phyloP scores from a whole-genome alignment of 2,797 vertebrate species.

The Oreortyx pictus region DNA sequence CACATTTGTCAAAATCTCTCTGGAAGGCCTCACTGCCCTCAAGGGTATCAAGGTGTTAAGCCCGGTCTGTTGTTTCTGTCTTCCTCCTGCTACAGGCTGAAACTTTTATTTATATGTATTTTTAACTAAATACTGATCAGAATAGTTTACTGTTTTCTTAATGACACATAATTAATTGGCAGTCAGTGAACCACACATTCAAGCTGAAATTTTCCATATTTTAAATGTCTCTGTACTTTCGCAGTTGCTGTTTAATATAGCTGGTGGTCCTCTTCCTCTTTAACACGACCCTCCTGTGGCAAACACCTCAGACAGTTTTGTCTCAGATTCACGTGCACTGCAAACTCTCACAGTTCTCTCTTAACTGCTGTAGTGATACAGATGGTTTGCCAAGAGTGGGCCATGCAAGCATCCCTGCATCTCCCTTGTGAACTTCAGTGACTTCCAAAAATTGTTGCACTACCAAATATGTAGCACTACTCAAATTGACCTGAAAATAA shows the following conservation, averaged over 20 bases:
- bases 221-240: not conserved
- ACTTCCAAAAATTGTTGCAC: not conserved
- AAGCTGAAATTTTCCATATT: not conserved
- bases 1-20: not conserved
- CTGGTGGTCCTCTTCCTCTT: not conserved
- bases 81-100: not conserved
- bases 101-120: not conserved
- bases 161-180: not conserved
- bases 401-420: not conserved
- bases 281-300: not conserved
- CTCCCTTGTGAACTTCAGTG: not conserved
- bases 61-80: not conserved
- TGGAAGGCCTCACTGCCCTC: not conserved
- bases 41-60: not conserved
- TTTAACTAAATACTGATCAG: not conserved
- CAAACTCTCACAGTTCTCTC: not conserved
- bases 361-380: not conserved
- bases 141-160: not conserved
- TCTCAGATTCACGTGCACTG: not conserved
- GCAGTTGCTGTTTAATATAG: fast-evolving
- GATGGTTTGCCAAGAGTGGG: not conserved
- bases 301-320: not conserved
- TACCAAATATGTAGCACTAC: not conserved
- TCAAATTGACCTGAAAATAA: not conserved
- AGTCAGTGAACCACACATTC: not conserved